These are phyloP conservation scores for Dichetophora obliterata DNA, from an alignment of 2,888 invertebrate species.

Conservation along the genomic window DNA sequence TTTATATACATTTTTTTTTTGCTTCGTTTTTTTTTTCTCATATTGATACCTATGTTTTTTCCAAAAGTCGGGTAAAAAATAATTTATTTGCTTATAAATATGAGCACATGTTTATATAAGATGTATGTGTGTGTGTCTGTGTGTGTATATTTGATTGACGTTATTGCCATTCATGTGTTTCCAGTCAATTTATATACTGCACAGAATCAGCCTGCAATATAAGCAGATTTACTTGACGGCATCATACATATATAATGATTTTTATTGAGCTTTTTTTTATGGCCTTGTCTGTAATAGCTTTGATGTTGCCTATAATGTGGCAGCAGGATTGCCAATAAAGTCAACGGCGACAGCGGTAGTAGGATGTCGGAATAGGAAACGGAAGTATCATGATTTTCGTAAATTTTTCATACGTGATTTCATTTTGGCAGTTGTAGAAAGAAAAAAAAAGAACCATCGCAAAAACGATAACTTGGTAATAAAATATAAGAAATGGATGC, in stretches of 20 bases:
- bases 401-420: conserved; percentile 21
- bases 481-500: not conserved
- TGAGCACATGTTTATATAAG: not conserved
- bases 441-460: not conserved
- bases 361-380: not conserved
- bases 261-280: conserved; percentile 34
- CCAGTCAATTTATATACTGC: conserved; percentile 15
- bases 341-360: not conserved
- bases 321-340: not conserved
- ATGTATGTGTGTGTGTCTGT: not conserved
- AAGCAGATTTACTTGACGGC: conserved; percentile 24
- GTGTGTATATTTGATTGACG: conserved; percentile 37
- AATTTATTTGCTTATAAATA: conserved; percentile 55
- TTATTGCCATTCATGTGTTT: conserved; percentile 12
- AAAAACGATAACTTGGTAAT: not conserved
- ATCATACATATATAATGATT: conserved; percentile 19
- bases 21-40: conserved; percentile 29
- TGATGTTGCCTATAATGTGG: conserved; percentile 42
- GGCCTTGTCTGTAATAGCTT: conserved; percentile 46
- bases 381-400: conserved; percentile 4
- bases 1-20: no score
- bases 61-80: conserved; percentile 49
- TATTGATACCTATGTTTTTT: conserved; percentile 44
- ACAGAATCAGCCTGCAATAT: conserved; percentile 10
- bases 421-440: not conserved